Percentiles rank a stretch among this genome's conserved stretches.
Conservation (phyloP, 2,888 invertebrate genomes). For the Pterostichus madidus region DNA sequence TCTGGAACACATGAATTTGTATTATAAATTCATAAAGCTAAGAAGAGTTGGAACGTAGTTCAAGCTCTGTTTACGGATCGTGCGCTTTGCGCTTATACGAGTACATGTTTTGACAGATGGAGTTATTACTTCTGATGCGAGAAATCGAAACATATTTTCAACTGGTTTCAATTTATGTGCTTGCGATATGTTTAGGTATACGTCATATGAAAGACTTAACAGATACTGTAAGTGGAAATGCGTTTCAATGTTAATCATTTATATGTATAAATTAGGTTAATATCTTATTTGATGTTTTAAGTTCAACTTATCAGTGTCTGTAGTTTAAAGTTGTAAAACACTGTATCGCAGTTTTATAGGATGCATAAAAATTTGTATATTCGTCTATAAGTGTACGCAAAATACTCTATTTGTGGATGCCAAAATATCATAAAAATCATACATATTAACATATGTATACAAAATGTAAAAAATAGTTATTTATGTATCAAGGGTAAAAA, state of each 20-base stretch:
- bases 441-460: too few species aligned
- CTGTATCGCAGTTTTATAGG: too few species aligned
- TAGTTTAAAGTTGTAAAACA: too few species aligned
- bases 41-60: conserved; percentile 17
- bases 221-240: background rate
- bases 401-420: too few species aligned
- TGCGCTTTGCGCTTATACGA: background rate
- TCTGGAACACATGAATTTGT: conserved; percentile 26
- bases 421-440: too few species aligned
- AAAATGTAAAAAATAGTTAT: too few species aligned
- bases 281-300: too few species aligned
- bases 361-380: too few species aligned
- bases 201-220: background rate
- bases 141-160: background rate
- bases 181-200: background rate
- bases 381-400: too few species aligned
- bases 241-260: background rate
- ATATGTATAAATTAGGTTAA: too few species aligned
- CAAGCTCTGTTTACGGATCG: background rate
- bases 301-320: too few species aligned
- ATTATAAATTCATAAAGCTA: conserved; percentile 42
- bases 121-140: conserved; percentile 6
- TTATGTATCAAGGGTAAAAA: too few species aligned
- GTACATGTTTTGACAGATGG: background rate
- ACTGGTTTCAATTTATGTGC: conserved; percentile 1